Percentiles rank a stretch among this genome's conserved stretches.
Evolutionary conservation across 1,140 invertebrate genomes (phyloP).

Genomic region (silkworm (Bombyx mori)): DNA sequence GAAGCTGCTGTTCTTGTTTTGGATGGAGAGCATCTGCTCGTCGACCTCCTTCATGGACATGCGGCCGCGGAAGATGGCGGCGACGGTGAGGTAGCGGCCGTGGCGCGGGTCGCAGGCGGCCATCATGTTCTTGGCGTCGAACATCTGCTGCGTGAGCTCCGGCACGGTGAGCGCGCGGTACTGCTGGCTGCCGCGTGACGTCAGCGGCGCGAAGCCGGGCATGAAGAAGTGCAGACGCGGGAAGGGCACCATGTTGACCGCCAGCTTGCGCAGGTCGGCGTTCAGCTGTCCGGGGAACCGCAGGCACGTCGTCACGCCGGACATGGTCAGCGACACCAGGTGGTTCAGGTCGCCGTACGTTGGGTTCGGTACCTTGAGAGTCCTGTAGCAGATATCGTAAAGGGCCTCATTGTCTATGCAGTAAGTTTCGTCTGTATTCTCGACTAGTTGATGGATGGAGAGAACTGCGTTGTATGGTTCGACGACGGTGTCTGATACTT

Average conservation of each 20-base stretch:
- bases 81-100: constrained; percentile 82
- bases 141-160: constrained; percentile 71
- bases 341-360: constrained; percentile 89
- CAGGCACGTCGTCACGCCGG: constrained; percentile 3
- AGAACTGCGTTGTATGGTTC: constrained; percentile 69
- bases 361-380: constrained; percentile 81
- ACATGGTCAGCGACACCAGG: constrained; percentile 56
- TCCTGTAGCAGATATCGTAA: constrained; percentile 86
- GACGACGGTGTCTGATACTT: constrained; percentile 85
- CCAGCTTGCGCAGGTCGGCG: constrained; percentile 2
- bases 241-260: constrained; percentile 66
- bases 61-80: constrained; percentile 86
- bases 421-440: constrained; percentile 87
- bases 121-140: constrained; percentile 92
- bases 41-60: constrained; percentile 95
- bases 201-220: constrained; percentile 83
- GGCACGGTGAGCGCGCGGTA: constrained; percentile 2
- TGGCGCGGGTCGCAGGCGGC: constrained; percentile 89
- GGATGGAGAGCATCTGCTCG: constrained; percentile 78
- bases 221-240: constrained; percentile 97
- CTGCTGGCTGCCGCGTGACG: constrained; percentile 1
- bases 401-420: constrained; percentile 72
- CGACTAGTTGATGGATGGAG: constrained; percentile 85
- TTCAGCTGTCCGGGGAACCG: constrained; percentile 2
- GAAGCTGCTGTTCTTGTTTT: constrained; percentile 78